These are phyloP conservation scores for Pseudoatta argentina DNA, from an alignment of 1,140 invertebrate species.

Conservation along the genomic window DNA sequence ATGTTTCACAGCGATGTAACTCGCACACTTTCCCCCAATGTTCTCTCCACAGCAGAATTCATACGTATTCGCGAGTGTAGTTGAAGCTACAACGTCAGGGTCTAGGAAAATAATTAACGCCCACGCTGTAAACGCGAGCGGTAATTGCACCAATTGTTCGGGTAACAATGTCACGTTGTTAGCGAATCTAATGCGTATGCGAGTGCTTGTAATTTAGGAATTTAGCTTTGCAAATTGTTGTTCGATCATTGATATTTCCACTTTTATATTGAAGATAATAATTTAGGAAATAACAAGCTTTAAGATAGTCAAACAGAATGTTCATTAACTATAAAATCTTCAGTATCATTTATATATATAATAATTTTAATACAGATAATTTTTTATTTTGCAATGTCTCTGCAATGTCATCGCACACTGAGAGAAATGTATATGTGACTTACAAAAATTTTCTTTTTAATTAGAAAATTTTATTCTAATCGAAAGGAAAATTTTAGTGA, in stretches of 20 bases:
- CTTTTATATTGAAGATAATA: not conserved
- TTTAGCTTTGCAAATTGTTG: not conserved
- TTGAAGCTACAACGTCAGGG: not conserved
- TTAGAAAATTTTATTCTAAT: no score
- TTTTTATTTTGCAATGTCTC: not conserved
- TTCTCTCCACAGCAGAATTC: not conserved
- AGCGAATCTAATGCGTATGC: slow-evolving; percentile 7
- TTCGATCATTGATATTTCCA: not conserved
- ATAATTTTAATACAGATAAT: not conserved
- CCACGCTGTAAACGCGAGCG: slow-evolving; percentile 30
- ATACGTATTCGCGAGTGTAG: slow-evolving; percentile 14
- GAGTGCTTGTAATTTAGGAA: slow-evolving; percentile 3
- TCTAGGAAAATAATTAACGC: slow-evolving; percentile 60
- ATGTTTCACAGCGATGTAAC: slow-evolving; percentile 9
- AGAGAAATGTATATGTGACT: no score
- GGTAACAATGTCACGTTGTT: slow-evolving; percentile 40
- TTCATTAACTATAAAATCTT: not conserved
- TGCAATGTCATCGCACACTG: not conserved
- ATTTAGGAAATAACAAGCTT: not conserved
- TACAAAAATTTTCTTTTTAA: no score
- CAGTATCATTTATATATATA: not conserved
- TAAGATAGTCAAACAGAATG: not conserved
- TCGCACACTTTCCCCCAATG: not conserved
- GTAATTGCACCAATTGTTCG: slow-evolving; percentile 43
- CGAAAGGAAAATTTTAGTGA: not conserved